Base-by-base conservation (phyloP, 2,113 vertebrate species). In the Archocentrus centrarchus region DNA sequence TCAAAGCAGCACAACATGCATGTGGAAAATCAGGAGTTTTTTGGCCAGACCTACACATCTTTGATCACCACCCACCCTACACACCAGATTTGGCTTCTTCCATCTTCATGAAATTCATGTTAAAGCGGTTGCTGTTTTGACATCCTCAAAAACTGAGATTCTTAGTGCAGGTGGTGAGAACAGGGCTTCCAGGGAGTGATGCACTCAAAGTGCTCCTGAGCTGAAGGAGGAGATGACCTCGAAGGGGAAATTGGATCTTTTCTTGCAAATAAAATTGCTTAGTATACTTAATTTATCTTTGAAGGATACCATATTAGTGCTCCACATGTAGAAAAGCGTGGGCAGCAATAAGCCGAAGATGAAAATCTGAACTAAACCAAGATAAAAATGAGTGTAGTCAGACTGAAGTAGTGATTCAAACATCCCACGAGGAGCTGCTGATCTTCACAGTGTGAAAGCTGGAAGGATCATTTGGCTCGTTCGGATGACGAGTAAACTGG, bases 361-460 rank as follows among this genome's bases (percentile, higher is more conserved):
- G 11, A 70, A 70, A 50, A 30, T 9, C 66, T 70, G 9, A 20
- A 70, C 8, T 0, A 70, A 50, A 70, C 30, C 44, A 50, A 50
- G 64, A 50, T 15, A 30, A 68, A 50, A 50, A 17, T 0, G 24
- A 44, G 24, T 70, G 15, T 50, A 70, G 50, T 22, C 17, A 70
- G 5, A 11, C 24, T 50, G 66, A 70, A 70, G 50, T 30, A 30
- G 24, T 50, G 5, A 70, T 50, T 50, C 17, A 6, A 44, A 50
- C 50, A 44, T 70, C 24, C 41, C 9, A 2, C 18, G 9, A 50
- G 15, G 41, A 50, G 66, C 24, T 50, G 66, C 41, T 50, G 22
- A 70, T 47, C 5, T 11, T 30, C 5, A 39, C 2, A 68, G 39
- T 2, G 0, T 47, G 6, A 24, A 66, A 14, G 62, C 35, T 0